Evolutionary conservation across 2,888 invertebrate species (phyloP).

Genomic region (Operophtera brumata): DNA sequence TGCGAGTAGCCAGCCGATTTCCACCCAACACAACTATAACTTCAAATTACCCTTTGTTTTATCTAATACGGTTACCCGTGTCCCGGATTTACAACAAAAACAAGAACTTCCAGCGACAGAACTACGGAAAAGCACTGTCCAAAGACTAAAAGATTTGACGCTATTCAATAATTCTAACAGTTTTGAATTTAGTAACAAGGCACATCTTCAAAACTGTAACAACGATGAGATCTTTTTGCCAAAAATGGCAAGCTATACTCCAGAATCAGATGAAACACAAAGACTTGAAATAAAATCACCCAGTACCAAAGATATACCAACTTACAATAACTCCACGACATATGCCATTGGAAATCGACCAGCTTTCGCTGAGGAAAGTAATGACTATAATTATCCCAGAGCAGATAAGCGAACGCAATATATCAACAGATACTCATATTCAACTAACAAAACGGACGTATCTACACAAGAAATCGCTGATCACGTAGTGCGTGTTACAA

Average conservation of each 20-base stretch:
- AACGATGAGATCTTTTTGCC: not conserved
- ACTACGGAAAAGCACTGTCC: not conserved
- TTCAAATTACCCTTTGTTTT: not conserved
- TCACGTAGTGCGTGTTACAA: constrained; percentile 48
- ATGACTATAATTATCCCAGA: not conserved
- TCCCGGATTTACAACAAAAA: not conserved
- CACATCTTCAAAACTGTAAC: not conserved
- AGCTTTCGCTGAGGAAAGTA: not conserved
- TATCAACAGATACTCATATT: constrained; percentile 48
- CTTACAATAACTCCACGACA: not conserved
- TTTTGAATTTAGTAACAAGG: not conserved
- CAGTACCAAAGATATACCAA: not conserved
- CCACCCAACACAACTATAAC: not conserved
- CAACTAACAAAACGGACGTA: constrained; percentile 50
- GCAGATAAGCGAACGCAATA: constrained; percentile 17
- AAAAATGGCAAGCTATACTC: not conserved
- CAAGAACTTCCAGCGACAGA: not conserved
- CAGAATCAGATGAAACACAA: not conserved
- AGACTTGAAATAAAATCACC: not conserved
- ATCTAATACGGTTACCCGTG: not conserved
- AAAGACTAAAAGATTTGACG: not conserved
- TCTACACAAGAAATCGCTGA: constrained; percentile 43
- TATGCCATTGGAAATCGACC: not conserved
- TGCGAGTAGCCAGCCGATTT: not conserved
- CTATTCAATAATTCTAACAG: not conserved